Evolutionary conservation across 2,888 invertebrate species (phyloP).

Genomic region (Rhodophaea formosa): DNA sequence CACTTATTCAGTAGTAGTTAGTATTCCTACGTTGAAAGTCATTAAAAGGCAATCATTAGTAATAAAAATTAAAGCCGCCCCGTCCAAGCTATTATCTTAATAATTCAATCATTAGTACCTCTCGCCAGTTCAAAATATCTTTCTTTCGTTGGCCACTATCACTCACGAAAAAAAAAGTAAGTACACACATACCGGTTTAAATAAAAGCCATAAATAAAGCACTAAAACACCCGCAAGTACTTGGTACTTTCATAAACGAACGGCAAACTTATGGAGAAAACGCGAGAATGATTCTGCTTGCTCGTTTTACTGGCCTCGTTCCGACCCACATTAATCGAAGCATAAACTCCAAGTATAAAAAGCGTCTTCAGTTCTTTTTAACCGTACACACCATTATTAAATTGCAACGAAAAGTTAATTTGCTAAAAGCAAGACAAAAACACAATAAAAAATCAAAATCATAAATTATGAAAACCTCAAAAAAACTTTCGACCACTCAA

Average conservation of each 20-base stretch:
- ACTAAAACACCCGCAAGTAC: constrained; percentile 2
- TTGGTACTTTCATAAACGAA: constrained; percentile 6
- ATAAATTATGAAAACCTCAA: background rate
- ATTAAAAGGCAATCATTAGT: too few relatives aligned
- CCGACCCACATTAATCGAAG: constrained; percentile 12
- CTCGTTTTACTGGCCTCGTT: constrained; percentile 8
- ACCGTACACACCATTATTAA: background rate
- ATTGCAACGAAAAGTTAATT: background rate
- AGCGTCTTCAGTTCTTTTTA: constrained; percentile 3
- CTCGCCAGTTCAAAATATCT: too few relatives aligned
- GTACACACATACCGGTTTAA: background rate
- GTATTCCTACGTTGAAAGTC: too few relatives aligned
- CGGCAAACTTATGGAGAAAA: constrained; percentile 10
- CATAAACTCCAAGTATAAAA: constrained; percentile 8
- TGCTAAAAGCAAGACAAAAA: background rate
- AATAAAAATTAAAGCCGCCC: too few relatives aligned
- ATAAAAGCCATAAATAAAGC: constrained; percentile 2
- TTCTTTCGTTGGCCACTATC: too few relatives aligned
- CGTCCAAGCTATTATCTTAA: too few relatives aligned
- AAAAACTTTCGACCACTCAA: background rate
- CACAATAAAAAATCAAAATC: background rate
- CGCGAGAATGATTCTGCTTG: constrained; percentile 1
- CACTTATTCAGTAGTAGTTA: too few relatives aligned
- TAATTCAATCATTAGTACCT: too few relatives aligned
- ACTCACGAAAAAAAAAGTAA: too few relatives aligned